Base-by-base conservation (phyloP, 2,797 vertebrate species). In the Hemibagrus guttatus region DNA sequence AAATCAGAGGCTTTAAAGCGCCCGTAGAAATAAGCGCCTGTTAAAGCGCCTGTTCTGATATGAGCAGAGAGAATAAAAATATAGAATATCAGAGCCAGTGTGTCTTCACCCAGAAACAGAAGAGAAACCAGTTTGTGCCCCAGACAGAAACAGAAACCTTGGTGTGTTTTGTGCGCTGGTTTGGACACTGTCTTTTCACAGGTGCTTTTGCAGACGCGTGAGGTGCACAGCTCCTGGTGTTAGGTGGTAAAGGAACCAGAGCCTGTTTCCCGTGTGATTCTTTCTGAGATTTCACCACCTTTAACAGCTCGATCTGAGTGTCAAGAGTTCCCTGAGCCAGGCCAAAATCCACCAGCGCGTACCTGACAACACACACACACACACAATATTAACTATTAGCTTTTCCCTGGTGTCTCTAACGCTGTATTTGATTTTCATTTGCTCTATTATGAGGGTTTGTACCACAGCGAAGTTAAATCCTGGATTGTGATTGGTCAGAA, bases 341-440 rank as follows among this genome's bases (percentile, higher is more conserved):
- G 91, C 98, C 98, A 68, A 99, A 99, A 94, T 99, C 98, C 92
- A 99, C 98, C 87, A 99, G 95, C 0, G 98, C 96, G 54, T 97
- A 99, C 93, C 98, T 99, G 84, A 31, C 3, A 16, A 58, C 64
- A 85, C 49, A 19, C 16, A 46, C 23, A 87, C 5, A 84, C 14
- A 72, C 21, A 49, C 1, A 28, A 21, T 58, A 58, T 5, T 3
- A 11, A 71, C 23, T 42, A 23, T 23, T 11, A 39, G 0, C 12
- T 46, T 72, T 39, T 35, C 28, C 14, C n/a, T 17, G 14, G 28
- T 17, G 64, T 71, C 35, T 11, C 3, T 19, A 42, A 0, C 23
- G 4, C 35, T 42, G 17, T 1, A 21, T 72, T 71, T 71, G 6
- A 21, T 0, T 4, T 19, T 7, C 2, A 17, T 39, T 35, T 39